phyloP scores from a whole-genome alignment of 2,888 invertebrate species.

The Heliconius aoede region DNA sequence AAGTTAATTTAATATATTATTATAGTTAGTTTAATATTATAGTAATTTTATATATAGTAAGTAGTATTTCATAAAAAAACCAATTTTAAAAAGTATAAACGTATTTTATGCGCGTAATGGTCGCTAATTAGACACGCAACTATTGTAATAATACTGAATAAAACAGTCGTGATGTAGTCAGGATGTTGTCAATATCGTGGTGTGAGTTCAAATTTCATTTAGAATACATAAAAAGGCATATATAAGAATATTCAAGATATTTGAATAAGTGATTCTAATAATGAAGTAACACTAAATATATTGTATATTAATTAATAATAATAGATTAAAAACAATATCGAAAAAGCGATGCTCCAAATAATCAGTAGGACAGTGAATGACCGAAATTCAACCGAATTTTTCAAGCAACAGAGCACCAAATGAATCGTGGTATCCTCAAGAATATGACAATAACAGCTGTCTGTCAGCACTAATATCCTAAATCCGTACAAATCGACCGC shows the following conservation, averaged over 20 bases:
- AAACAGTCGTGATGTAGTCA: neutral
- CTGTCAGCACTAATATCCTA: slow-evolving; percentile 48
- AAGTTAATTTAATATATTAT: too few species aligned
- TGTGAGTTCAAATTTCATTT: neutral
- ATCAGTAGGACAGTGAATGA: neutral
- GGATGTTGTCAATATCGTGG: neutral
- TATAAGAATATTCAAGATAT: neutral
- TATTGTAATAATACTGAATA: neutral
- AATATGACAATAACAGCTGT: slow-evolving; percentile 46
- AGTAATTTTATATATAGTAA: too few species aligned
- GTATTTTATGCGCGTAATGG: neutral
- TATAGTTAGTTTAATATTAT: too few species aligned
- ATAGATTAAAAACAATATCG: slow-evolving; percentile 20
- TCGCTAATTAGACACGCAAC: neutral
- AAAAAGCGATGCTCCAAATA: slow-evolving; percentile 27
- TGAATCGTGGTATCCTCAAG: slow-evolving; percentile 35
- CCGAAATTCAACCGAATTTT: slow-evolving; percentile 22
- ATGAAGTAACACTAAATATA: slow-evolving; percentile 3
- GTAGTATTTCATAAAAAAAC: neutral
- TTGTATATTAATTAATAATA: slow-evolving; percentile 22
- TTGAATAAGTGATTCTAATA: neutral
- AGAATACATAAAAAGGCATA: neutral
- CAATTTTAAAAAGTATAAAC: neutral
- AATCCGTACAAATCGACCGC: slow-evolving; percentile 60
- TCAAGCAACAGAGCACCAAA: slow-evolving; percentile 32